Evolutionary conservation across 2,113 vertebrate genomes (phyloP), one percentile per base, ranked within the genome.

Genomic region (Rhagologus leucostigma): DNA sequence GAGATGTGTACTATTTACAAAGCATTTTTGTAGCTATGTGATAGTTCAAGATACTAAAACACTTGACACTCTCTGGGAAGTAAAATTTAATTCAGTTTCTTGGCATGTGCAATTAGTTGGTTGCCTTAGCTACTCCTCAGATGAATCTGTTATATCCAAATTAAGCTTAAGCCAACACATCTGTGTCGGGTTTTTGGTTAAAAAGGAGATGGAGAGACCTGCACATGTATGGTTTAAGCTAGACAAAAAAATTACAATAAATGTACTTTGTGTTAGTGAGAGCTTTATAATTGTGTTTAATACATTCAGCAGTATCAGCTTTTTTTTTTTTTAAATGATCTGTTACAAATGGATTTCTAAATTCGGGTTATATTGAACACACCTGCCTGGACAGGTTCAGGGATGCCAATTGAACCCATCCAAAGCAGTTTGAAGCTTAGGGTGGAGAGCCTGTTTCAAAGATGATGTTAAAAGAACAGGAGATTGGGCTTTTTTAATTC

Each of bases 111-210:
- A 60, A 65, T 93, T 87, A 71, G 74, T 6, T 74, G 69, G 82
- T 95, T 93, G 70, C 62, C 91, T 90, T 83, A 83, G 82, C 70
- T 93, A 88, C 62, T 52, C 64, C 60, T 85, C 65, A 71, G 42
- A 87, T 50, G 29, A 70, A 88, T 91, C 53, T 60, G n/a, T 57
- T 92, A 44, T 30, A 65, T 68, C 22, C 79, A 88, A 83, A 92
- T 68, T 71, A 83, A 86, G 37, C 53, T 83, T 59, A 41, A 95
- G 21, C 19, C 67, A 92, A 60, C 49, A 60, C n/a, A 67, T 71
- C 24, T 71, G n/a, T 44, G 37, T 80, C 76, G 57, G 42, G 21
- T 15, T 83, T 30, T 39, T 86, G n/a, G 30, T 56, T 88, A 76
- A 60, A 89, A 88, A 75, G 69, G 56, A 76, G 35, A 24, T 35